Evolutionary conservation across 2,113 vertebrate genomes (phyloP).

Genomic region (Turnix velox): DNA sequence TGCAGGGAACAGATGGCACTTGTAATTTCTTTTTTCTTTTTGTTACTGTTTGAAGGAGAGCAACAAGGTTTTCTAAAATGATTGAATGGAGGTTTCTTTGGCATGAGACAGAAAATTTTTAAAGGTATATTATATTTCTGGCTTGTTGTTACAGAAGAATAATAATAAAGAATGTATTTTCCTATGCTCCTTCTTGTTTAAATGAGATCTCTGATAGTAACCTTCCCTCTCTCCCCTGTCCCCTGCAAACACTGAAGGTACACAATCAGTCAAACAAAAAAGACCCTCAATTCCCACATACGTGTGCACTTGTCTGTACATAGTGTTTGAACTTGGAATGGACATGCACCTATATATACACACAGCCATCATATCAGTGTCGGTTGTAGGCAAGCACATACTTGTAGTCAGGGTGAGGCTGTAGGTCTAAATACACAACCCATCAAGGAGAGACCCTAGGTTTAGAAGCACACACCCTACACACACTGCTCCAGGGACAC

Average conservation of each 20-base stretch:
- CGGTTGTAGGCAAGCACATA: not conserved
- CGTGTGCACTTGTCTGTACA: not conserved
- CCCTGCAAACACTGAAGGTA: not conserved
- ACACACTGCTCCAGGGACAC: not conserved
- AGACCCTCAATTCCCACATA: not conserved
- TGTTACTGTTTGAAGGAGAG: constrained; percentile 40
- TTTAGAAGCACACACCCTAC: not conserved
- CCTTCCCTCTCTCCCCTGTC: not conserved
- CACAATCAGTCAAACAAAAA: not conserved
- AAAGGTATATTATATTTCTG: constrained; percentile 84
- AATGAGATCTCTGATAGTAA: not conserved
- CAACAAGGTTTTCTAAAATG: constrained; percentile 63
- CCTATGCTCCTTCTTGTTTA: constrained; percentile 68
- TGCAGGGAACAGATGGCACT: constrained; percentile 4
- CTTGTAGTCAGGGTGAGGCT: not conserved
- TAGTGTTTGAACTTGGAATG: not conserved
- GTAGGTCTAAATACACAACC: not conserved
- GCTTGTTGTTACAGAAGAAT: constrained; percentile 82
- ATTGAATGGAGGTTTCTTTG: constrained; percentile 63
- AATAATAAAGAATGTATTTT: constrained; percentile 86
- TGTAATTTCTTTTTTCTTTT: constrained; percentile 56
- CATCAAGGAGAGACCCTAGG: constrained; percentile 31
- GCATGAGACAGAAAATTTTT: constrained; percentile 75
- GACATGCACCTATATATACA: not conserved
- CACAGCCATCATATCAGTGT: fast-evolving